phyloP scores from a whole-genome alignment of 2,888 invertebrate genomes.

The Tenthredo amoena region DNA sequence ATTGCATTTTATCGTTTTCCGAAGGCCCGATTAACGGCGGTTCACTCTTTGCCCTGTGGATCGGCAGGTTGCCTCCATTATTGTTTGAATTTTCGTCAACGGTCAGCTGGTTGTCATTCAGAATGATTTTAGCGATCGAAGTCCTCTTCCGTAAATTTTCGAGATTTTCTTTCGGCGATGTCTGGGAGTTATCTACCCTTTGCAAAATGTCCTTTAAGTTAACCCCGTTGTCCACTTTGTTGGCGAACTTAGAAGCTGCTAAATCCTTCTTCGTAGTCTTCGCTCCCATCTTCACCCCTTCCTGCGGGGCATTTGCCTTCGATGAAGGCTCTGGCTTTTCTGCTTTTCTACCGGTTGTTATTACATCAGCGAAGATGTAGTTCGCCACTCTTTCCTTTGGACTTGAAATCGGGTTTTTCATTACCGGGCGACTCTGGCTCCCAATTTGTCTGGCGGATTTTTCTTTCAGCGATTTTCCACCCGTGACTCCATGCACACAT shows the following conservation, averaged over 20 bases:
- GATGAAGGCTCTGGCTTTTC: slow-evolving; percentile 37
- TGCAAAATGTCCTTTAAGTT: slow-evolving; percentile 74
- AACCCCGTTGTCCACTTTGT: slow-evolving; percentile 60
- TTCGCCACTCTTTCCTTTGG: slow-evolving; percentile 59
- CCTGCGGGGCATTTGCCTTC: neutral
- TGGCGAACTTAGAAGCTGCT: neutral
- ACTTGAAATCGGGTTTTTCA: neutral
- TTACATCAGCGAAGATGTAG: slow-evolving; percentile 61
- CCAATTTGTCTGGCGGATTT: slow-evolving; percentile 8
- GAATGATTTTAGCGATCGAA: slow-evolving; percentile 72
- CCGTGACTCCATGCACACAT: slow-evolving; percentile 63
- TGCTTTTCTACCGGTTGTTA: slow-evolving; percentile 20
- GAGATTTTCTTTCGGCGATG: slow-evolving; percentile 70
- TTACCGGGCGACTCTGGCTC: slow-evolving; percentile 12
- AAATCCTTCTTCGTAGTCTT: slow-evolving; percentile 54
- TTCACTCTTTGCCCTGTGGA: slow-evolving; percentile 61
- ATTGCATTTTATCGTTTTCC: slow-evolving; percentile 59
- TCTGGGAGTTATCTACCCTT: slow-evolving; percentile 67
- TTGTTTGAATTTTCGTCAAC: slow-evolving; percentile 57
- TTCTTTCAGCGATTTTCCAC: neutral
- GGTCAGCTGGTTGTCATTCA: slow-evolving; percentile 67
- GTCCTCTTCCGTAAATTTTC: slow-evolving; percentile 73
- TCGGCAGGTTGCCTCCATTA: slow-evolving; percentile 38
- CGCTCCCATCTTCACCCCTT: slow-evolving; percentile 14
- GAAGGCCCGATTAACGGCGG: slow-evolving; percentile 54